These are phyloP conservation scores for Plebejus anna DNA, from an alignment of 2,888 invertebrate genomes.

Conservation along the genomic window DNA sequence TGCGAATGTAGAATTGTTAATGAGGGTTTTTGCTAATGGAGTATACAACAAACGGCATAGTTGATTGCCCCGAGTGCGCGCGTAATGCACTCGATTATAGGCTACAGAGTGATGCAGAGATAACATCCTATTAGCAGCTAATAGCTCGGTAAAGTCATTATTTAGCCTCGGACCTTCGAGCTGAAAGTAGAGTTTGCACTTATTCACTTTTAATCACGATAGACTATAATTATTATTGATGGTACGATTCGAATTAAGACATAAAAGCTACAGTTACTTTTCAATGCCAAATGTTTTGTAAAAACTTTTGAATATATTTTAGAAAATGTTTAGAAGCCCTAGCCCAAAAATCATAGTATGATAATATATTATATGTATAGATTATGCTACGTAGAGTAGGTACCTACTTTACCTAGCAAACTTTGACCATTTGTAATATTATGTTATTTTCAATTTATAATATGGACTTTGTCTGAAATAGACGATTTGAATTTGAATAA, in stretches of 20 bases:
- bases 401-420: too few relatives aligned
- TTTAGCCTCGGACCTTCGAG: neutral
- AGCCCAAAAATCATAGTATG: too few relatives aligned
- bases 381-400: too few relatives aligned
- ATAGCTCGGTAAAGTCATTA: neutral
- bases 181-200: neutral
- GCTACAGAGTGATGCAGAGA: neutral
- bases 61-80: neutral
- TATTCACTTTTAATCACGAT: neutral
- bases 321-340: too few relatives aligned
- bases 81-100: constrained; percentile 3
- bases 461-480: too few relatives aligned
- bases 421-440: neutral
- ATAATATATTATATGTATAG: too few relatives aligned
- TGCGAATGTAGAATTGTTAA: neutral
- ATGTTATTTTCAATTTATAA: too few relatives aligned
- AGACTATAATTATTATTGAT: neutral
- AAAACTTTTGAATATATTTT: too few relatives aligned
- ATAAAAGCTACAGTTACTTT: too few relatives aligned
- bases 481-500: neutral
- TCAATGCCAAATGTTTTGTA: too few relatives aligned
- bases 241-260: neutral
- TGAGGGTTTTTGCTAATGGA: constrained; percentile 13
- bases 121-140: neutral
- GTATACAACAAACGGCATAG: constrained; percentile 5